Evolutionary conservation across 2,797 vertebrate genomes (phyloP), one percentile per base, ranked within the genome.

Genomic region (Cyprinella venusta): DNA sequence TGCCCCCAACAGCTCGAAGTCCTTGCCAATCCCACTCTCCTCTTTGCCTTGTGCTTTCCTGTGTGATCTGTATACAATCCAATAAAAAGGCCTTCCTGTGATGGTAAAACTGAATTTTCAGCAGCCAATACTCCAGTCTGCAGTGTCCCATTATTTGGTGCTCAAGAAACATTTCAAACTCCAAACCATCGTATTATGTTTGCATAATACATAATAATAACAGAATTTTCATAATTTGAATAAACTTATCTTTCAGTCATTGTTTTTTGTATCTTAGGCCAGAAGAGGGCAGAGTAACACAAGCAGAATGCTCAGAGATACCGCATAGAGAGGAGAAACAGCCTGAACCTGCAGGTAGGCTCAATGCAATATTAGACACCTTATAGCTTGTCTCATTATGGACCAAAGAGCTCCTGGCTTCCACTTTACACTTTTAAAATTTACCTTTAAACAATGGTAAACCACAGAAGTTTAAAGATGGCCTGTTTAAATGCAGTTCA

Each of bases 341-440:
- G 42, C 10, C 83, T 54, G 92, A 92, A 52, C 71, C 88, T 21
- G 85, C 91, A 26, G 91, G 94, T 94, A 84, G 82, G 89, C 45
- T 70, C 38, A 54, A 61, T 24, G 36, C 67, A 70, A 70, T 26
- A 12, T 15, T 40, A 83, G 6, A 61, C 19, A 26, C 8, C 52
- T 83, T 77, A 70, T 77, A 68, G 26, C 26, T 8, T 70, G 74
- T 61, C 61, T 76, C 24, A 76, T 69, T 70, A 74, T 38, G 6
- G n/a, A 54, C 26, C 74, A 82, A 82, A 76, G 26, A 68, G 3
- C 38, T 24, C 48, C 40, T 19, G 36, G 40, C 16, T 38, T 83
- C 30, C 19, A 15, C 74, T 50, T 69, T 83, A 48, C 42, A 63
- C 65, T 36, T 83, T 48, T 48, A 48, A 48, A 1, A 70, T 70